These are phyloP conservation scores for Xanthia togata DNA, from an alignment of 2,888 invertebrate genomes.

Conservation along the genomic window DNA sequence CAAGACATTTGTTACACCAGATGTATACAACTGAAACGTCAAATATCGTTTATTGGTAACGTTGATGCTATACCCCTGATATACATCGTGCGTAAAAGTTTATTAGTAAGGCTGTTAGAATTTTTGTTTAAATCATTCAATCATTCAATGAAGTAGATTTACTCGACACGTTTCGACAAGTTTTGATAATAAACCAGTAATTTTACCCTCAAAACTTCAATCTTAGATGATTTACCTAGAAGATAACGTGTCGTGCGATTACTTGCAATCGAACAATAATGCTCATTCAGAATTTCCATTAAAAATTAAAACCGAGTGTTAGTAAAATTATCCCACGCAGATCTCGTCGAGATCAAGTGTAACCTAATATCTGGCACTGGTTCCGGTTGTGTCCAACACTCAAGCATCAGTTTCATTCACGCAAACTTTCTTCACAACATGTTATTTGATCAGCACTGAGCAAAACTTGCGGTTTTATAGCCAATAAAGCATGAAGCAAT, in stretches of 20 bases:
- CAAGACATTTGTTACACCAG: too few relatives aligned
- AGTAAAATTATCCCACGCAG: slow-evolving; percentile 72
- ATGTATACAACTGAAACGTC: too few relatives aligned
- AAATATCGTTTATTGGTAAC: too few relatives aligned
- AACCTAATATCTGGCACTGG: slow-evolving; percentile 66
- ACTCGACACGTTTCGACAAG: neutral
- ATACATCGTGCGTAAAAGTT: too few relatives aligned
- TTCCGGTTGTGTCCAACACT: slow-evolving; percentile 68
- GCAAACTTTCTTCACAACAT: slow-evolving; percentile 73
- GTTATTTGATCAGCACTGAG: slow-evolving; percentile 56
- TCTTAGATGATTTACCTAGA: neutral
- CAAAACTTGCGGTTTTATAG: slow-evolving; percentile 52
- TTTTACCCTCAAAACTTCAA: neutral
- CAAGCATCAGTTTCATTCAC: slow-evolving; percentile 66
- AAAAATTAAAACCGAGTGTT: slow-evolving; percentile 33
- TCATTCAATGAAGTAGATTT: too few relatives aligned
- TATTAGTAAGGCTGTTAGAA: too few relatives aligned
- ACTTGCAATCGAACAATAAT: neutral
- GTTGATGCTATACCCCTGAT: too few relatives aligned
- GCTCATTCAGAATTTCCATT: slow-evolving; percentile 10
- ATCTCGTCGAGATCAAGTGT: slow-evolving; percentile 68
- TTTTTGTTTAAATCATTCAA: too few relatives aligned
- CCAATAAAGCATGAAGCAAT: slow-evolving; percentile 46
- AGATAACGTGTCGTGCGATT: neutral
- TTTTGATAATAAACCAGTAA: neutral